A percentile compares a stretch with the other conserved stretches of the same genome.
Conservation (phyloP, 2,113 vertebrate genomes). For the Haemorhous mexicanus region DNA sequence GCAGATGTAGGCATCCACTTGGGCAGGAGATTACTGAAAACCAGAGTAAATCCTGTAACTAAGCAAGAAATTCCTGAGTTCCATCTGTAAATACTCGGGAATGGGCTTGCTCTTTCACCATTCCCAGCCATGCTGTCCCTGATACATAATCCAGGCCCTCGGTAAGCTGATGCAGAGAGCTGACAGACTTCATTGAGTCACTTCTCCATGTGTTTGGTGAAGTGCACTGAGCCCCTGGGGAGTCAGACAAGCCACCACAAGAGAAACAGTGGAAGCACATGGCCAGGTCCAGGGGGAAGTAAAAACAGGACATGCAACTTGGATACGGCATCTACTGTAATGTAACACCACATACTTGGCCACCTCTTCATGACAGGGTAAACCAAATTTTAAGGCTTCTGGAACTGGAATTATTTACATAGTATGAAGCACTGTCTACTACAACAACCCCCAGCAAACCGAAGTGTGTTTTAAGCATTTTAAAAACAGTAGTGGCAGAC, state of each 20-base stretch:
- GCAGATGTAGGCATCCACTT: not conserved
- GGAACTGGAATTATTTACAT: not conserved
- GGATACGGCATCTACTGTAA: not conserved
- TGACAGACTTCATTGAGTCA: not conserved
- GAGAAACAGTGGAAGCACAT: not conserved
- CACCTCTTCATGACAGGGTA: not conserved
- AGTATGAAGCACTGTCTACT: not conserved
- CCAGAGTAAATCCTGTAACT: not conserved
- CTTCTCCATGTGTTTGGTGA: not conserved
- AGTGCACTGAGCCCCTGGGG: not conserved
- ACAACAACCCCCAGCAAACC: not conserved
- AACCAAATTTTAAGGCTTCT: not conserved
- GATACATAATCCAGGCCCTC: not conserved
- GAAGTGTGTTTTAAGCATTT: not conserved
- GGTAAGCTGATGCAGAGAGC: not conserved
- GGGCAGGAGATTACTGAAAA: not conserved
- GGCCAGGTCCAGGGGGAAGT: not conserved
- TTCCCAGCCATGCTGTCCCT: not conserved
- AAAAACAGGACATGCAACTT: not conserved
- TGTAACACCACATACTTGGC: not conserved
- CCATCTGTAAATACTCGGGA: not conserved
- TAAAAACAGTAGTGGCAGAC: not conserved
- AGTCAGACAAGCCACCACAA: not conserved
- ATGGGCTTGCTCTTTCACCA: not conserved
- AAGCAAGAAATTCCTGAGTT: not conserved